phyloP scores from a whole-genome alignment of 1,140 invertebrate species.

The Zaprionus davidi region DNA sequence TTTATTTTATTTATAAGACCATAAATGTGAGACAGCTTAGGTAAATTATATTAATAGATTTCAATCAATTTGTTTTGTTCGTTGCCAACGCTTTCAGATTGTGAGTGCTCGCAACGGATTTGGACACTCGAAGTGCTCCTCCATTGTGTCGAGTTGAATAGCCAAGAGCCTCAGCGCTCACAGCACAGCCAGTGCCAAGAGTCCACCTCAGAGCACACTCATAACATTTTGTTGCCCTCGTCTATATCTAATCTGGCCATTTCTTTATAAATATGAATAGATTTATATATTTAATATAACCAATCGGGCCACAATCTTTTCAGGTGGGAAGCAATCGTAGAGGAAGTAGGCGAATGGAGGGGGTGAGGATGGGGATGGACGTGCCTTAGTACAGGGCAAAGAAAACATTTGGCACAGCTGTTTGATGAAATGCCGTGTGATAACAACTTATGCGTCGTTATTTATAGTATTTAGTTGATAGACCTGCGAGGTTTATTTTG shows the following conservation, averaged over 20 bases:
- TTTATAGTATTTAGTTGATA: conserved; percentile 5
- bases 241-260: conserved; percentile 68
- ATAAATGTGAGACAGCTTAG: conserved; percentile 59
- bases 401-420: conserved; percentile 72
- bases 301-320: background rate
- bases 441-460: background rate
- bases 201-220: background rate
- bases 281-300: conserved; percentile 43
- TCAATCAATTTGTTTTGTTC: conserved; percentile 46
- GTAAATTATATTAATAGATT: conserved; percentile 72
- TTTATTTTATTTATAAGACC: conserved; percentile 78
- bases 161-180: background rate
- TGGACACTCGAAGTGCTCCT: conserved; percentile 10
- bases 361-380: background rate
- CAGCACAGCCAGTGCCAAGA: too few relatives aligned
- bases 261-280: conserved; percentile 64
- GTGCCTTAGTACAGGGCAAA: background rate
- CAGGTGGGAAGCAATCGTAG: background rate
- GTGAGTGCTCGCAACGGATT: conserved; percentile 15
- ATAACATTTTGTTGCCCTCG: background rate
- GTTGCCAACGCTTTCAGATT: conserved; percentile 41
- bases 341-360: background rate
- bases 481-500: background rate
- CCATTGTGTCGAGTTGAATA: conserved; percentile 1
- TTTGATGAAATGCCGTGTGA: conserved; percentile 31